phyloP scores from a whole-genome alignment of 2,797 vertebrate genomes.

The Ceyx erithaca region DNA sequence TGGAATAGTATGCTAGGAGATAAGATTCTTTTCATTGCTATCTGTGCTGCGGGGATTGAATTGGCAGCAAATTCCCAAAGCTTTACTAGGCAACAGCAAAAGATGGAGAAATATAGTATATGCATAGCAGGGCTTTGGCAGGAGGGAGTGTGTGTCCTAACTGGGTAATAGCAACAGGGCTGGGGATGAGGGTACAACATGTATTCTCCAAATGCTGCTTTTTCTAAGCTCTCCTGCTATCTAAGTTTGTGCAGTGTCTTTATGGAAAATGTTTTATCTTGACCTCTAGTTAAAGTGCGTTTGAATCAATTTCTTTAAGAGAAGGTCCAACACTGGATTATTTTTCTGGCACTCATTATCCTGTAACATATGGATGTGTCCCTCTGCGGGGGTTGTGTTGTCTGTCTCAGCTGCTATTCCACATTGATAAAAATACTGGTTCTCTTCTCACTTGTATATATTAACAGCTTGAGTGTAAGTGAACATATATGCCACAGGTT shows the following conservation, averaged over 20 bases:
- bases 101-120: slow-evolving; percentile 2
- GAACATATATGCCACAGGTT: slow-evolving; percentile 59
- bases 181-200: not conserved
- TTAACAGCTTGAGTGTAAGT: slow-evolving; percentile 68
- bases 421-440: slow-evolving; percentile 72
- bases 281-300: not conserved
- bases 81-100: slow-evolving; percentile 46
- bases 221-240: not conserved
- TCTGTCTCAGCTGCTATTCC: slow-evolving; percentile 67
- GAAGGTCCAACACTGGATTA: not conserved
- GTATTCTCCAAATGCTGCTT: not conserved
- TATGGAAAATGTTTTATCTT: not conserved
- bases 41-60: slow-evolving; percentile 41
- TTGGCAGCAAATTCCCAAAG: slow-evolving; percentile 45
- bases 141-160: not conserved
- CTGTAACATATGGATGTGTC: slow-evolving; percentile 52
- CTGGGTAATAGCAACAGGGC: not conserved
- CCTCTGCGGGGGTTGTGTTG: slow-evolving; percentile 66
- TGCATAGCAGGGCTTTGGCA: not conserved
- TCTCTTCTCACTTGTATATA: slow-evolving; percentile 59
- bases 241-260: not conserved
- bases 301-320: not conserved
- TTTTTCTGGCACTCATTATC: slow-evolving; percentile 57
- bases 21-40: slow-evolving; percentile 40
- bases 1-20: not conserved